phyloP scores from a whole-genome alignment of 1,140 invertebrate genomes.

The Papilio helenus region DNA sequence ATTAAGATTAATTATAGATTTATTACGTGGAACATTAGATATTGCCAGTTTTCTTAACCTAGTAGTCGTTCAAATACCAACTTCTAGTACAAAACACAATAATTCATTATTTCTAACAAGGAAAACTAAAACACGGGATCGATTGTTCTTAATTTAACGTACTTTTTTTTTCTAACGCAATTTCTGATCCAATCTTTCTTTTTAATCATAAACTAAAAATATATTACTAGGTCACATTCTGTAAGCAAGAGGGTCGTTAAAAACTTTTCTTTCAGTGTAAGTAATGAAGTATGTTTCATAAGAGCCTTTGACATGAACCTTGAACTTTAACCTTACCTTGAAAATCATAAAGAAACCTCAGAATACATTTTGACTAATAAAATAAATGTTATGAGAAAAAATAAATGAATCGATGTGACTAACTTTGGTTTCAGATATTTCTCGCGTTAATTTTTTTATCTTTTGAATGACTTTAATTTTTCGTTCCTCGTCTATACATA shows the following conservation, averaged over 20 bases:
- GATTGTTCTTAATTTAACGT: neutral
- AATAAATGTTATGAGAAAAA: neutral
- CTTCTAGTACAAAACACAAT: no score
- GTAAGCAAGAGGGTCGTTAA: neutral
- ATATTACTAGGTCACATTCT: constrained; percentile 2
- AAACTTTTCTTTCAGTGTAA: constrained; percentile 10
- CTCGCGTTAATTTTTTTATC: neutral
- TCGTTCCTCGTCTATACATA: no score
- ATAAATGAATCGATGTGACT: neutral
- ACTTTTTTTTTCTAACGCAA: neutral
- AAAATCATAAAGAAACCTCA: neutral
- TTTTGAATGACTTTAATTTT: no score
- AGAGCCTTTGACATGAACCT: constrained; percentile 2
- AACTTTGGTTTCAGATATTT: neutral
- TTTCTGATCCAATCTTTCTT: neutral
- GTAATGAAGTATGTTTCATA: constrained; percentile 23
- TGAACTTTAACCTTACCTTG: constrained; percentile 2
- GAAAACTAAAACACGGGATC: neutral
- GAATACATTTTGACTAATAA: neutral
- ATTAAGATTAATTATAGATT: no score
- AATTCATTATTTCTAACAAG: no score
- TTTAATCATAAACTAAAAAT: neutral
- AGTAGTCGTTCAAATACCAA: no score
- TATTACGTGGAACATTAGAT: no score
- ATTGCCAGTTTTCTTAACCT: no score